Percentiles rank a stretch among this genome's conserved stretches.
Evolutionary conservation across 1,140 invertebrate genomes (phyloP).

Genomic region (Pseudomyrmex cubaensis): DNA sequence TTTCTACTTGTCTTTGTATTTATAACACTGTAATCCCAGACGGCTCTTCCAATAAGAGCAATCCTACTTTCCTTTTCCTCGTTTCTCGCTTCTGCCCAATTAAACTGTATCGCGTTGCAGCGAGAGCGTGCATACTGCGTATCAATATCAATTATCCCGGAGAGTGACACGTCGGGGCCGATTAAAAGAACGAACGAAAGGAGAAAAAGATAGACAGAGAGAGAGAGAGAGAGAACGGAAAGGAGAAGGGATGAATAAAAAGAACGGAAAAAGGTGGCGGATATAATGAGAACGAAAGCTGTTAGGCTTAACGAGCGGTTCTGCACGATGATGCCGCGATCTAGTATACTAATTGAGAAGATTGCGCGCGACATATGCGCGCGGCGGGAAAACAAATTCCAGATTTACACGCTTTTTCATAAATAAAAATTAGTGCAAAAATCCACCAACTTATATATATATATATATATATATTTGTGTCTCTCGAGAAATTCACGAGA

Average conservation of each 20-base stretch:
- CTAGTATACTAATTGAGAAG: not conserved
- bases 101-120: constrained; percentile 65
- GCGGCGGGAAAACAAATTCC: too few relatives aligned
- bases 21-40: constrained; percentile 66
- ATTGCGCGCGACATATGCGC: not conserved
- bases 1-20: constrained; percentile 56
- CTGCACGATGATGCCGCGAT: constrained; percentile 34
- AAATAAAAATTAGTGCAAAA: too few relatives aligned
- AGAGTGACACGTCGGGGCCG: constrained; percentile 63
- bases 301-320: constrained; percentile 63
- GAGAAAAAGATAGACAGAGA: constrained; percentile 17
- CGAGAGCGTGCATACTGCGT: constrained; percentile 67
- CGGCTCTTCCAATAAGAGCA: constrained; percentile 64
- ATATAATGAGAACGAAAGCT: constrained; percentile 60
- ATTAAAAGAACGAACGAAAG: constrained; percentile 59
- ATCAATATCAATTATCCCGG: constrained; percentile 73
- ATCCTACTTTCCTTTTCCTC: constrained; percentile 52
- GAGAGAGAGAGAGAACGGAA: not conserved
- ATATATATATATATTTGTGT: too few relatives aligned
- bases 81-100: constrained; percentile 67
- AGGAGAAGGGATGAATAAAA: not conserved
- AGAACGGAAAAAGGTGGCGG: constrained; percentile 22
- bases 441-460: too few relatives aligned
- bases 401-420: too few relatives aligned
- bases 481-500: not conserved